Evolutionary conservation across 2,888 invertebrate species (phyloP), one percentile per base, ranked within the genome.

Genomic region (Andrena minutula): DNA sequence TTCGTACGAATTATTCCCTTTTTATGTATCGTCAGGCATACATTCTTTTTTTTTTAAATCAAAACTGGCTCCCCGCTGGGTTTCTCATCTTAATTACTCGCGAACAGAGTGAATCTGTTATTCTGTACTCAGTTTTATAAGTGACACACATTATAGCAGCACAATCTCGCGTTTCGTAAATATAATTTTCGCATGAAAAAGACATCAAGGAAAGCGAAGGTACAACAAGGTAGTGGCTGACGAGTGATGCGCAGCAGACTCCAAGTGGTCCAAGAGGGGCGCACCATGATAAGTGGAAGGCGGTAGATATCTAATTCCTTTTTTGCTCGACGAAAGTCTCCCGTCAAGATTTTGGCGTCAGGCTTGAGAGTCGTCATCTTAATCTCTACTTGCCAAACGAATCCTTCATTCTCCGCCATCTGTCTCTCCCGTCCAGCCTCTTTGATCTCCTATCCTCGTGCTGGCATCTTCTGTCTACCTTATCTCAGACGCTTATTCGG

Each of bases 161-260:
- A 10, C 53, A 56, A 10, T 56, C 10, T 56, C 10, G 7, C 23
- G 20, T 23, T 53, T 23, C 8, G 53, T 30, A 47, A 2, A 12
- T 56, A 49, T 61, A 72, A 74, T 84, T 84, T 74, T 63, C 61
- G 72, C 66, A 35, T 47, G 41, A 28, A 63, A 64, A 49, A 26
- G 77, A 47, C 63, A 56, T 69, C 56, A 77, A 53, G 71, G n/a
- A 60, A 80, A 69, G 63, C 60, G 71, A 51, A 71, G 63, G 69
- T 64, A 30, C 58, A 72, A 64, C 70, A 80, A 79, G 87, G 85
- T 79, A 84, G 83, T 84, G 86, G 81, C 88, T 82, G 86, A 82
- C 86, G 86, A 90, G 88, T 90, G 88, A 89, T 89, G 91, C 85
- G 89, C 89, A 91, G 86, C 90, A 91, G 90, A 91, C 89, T n/a